Base-by-base conservation (phyloP, 2,113 vertebrate genomes). In the Poeciliopsis turrubarensis region DNA sequence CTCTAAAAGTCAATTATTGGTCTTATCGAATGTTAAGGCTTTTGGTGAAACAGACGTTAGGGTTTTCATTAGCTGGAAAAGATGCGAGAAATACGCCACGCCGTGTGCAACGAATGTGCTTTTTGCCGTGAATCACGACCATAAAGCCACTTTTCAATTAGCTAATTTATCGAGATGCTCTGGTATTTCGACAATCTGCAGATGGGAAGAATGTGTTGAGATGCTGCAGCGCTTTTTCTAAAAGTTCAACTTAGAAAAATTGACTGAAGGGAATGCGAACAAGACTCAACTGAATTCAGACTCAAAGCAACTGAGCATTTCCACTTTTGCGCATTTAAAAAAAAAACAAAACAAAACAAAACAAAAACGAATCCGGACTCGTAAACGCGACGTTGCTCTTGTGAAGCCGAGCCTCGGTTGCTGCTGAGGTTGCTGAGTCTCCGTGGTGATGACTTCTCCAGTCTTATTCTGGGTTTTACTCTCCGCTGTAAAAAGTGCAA, bases 401-500 rank as follows among this genome's bases (percentile, higher is more conserved):
- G 73, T 62, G 75, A 80, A 62, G 73, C 86, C 70, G 32, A 3
- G 60, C 57, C 68, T 47, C 47, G 65, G 29, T 63, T 60, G 71
- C 60, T 81, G 73, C 76, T 66, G 61, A 68, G 78, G 78, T 70
- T 82, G 68, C 70, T 81, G 79, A 72, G 68, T 66, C 62, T 75
- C 77, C 54, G 67, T 65, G n/a, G 27, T 70, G 72, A 86, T 85
- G 72, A 29, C 26, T 79, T 85, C 62, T 81, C 72, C 82, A 79
- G 77, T 47, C 57, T 14, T 51, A 72, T 34, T 41, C 41, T 70
- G 29, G 29, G 3, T 29, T 29, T 62, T 62, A 51, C 79, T 39
- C 78, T 82, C 71, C 75, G 70, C 68, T 77, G 80, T 83, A 67
- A 83, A 29, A 86, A 80, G 74, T 81, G 30, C 44, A 22, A 67